Evolutionary conservation across 2,113 vertebrate species (phyloP).

Genomic region (Oreochromis aureus): DNA sequence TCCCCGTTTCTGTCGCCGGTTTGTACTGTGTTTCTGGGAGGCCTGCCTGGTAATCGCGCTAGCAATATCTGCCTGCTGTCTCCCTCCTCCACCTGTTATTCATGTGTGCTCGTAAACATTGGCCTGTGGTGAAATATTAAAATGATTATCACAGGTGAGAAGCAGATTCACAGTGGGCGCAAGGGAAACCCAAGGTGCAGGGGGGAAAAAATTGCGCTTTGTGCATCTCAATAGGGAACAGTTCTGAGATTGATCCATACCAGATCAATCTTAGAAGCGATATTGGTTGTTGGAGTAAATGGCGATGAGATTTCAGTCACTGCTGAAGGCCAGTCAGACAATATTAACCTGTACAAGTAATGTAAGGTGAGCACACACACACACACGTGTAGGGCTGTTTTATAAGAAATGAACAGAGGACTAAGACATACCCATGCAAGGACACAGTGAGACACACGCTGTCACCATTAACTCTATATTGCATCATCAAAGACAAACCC

Average conservation of each 20-base stretch:
- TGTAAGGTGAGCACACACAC: neutral
- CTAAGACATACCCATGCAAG: neutral
- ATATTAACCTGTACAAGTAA: neutral
- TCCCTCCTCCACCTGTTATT: neutral
- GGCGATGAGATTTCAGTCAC: neutral
- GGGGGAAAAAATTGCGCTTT: neutral
- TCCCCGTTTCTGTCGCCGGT: neutral
- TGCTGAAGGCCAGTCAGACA: neutral
- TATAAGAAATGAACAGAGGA: neutral
- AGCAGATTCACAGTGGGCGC: neutral
- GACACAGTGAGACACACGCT: neutral
- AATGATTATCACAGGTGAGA: conserved; percentile 18
- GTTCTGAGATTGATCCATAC: neutral
- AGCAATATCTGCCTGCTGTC: neutral
- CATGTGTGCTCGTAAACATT: conserved; percentile 1
- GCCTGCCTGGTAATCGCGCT: neutral
- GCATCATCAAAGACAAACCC: conserved; percentile 51
- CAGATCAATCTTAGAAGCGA: neutral
- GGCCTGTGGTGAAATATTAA: conserved; percentile 3
- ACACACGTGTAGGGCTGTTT: neutral
- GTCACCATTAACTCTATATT: conserved; percentile 18
- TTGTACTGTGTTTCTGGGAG: neutral
- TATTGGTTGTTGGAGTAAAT: neutral
- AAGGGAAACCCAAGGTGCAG: neutral
- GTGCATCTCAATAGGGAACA: neutral